Evolutionary conservation across 2,797 vertebrate genomes (phyloP), one percentile per base, ranked within the genome.

Genomic region (Rousettus madagascariensis): DNA sequence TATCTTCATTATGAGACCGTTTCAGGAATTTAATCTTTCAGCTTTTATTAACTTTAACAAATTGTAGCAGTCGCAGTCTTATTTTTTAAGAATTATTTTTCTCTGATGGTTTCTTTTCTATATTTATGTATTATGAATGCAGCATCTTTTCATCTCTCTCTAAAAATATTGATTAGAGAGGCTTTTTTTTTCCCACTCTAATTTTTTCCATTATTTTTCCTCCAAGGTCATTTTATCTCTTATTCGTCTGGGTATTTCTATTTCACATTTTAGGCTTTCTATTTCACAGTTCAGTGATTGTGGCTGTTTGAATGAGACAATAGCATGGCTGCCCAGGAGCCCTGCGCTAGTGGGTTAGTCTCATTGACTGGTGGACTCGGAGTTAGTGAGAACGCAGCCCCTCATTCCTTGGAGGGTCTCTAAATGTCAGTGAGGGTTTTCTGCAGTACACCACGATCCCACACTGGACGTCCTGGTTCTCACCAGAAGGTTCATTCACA

Each of bases 21-120:
- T 91, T 91, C 17, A 78, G 77, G 61, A 92, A 89, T 33, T 72
- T 71, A 86, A 41, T 75, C 26, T 74, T 96, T 96, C 55, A 66
- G n/a, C 15, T 85, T 63, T 30, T 30, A 72, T 53, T 77, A 79
- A 69, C 36, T 90, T 92, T 38, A 78, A 61, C 24, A 57, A 33
- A n/a, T 77, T 49, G 77, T 61, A 89, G 43, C 36, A 55, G 11
- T 84, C 71, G 55, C 53, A 36, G 43, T 51, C 12, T 41, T 63
- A 55, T 65, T 55, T 79, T 28, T 57, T 68, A 91, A 93, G n/a
- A 38, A 24, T 65, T 74, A 61, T 53, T 51, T 53, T 11, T 65
- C 19, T 41, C 19, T 12, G 22, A 24, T n/a, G 5, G 26, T 46
- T 61, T 95, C 13, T 84, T 61, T 92, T 63, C 43, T 43, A 9